Percentiles rank a stretch among this genome's conserved stretches.
Evolutionary conservation across 2,888 invertebrate genomes (phyloP).

Genomic region (Electrophaes corylata): DNA sequence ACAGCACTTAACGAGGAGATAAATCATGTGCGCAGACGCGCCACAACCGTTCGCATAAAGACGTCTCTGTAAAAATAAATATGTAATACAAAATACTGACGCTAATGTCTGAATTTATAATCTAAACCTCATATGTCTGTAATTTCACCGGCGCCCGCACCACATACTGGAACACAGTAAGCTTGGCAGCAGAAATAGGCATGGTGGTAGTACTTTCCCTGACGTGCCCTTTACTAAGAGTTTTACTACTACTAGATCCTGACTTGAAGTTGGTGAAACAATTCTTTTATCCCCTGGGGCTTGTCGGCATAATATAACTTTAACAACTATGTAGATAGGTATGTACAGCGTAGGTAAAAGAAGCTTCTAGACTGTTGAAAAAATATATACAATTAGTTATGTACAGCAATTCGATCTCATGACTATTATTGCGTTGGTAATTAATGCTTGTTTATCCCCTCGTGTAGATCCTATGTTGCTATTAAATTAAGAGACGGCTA

Average conservation of each 20-base stretch:
- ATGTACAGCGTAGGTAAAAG: background rate
- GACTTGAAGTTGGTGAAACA: too few relatives aligned
- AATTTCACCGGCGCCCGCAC: too few relatives aligned
- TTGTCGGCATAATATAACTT: too few relatives aligned
- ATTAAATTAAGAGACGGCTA: background rate
- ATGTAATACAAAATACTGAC: background rate
- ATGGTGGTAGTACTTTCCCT: too few relatives aligned
- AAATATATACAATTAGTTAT: too few relatives aligned
- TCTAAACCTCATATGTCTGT: too few relatives aligned
- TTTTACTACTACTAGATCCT: too few relatives aligned
- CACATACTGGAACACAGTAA: too few relatives aligned
- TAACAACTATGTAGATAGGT: too few relatives aligned
- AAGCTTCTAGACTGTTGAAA: background rate
- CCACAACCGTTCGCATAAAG: background rate
- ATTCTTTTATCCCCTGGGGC: too few relatives aligned
- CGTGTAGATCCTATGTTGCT: background rate
- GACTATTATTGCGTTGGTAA: background rate
- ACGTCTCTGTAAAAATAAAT: constrained; percentile 1
- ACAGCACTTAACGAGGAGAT: constrained; percentile 31
- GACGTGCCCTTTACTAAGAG: too few relatives aligned
- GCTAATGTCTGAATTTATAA: background rate
- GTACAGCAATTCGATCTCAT: background rate
- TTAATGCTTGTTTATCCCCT: background rate
- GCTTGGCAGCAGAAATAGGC: too few relatives aligned
- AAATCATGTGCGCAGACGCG: constrained; percentile 39